Evolutionary conservation across 23 tunicate species (phyloP), one percentile per base, ranked within the genome.

Genomic region (Corella eumyota): DNA sequence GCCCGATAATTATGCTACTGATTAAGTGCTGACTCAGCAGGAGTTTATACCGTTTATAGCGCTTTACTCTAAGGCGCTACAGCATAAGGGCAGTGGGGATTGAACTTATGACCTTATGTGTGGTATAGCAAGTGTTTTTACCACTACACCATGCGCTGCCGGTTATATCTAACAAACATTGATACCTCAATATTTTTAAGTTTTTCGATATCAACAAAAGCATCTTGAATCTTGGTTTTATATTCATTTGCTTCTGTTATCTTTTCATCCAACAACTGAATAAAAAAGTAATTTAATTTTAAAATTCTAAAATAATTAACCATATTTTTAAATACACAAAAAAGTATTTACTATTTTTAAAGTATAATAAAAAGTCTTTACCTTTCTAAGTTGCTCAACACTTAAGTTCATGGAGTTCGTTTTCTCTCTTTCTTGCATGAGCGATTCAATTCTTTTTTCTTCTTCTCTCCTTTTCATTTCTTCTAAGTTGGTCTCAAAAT

Each of bases 151-250:
- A n/a, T n/a, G n/a, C n/a, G n/a, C n/a, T n/a, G n/a, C n/a, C n/a
- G n/a, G n/a, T n/a, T n/a, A n/a, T n/a, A n/a, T n/a, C n/a, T n/a
- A n/a, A n/a, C n/a, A n/a, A n/a, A n/a, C n/a, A n/a, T n/a, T n/a
- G n/a, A n/a, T n/a, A 74, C 80, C 69, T 74, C 92, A 60, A 30
- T 66, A 25, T 60, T 50, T 46, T 75, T 70, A 69, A 64, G 81
- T 25, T 60, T 31, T 26, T 84, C 77, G 25, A 76, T 61, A 21
- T 55, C 48, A 7, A 50, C 56, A 7, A 50, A 40, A 15, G 70
- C 40, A 4, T 37, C 48, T 37, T 75, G 67, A 24, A 84, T 36
- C 31, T 55, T 44, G 2, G 32, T 17, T 45, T 69, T 64, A 49
- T 67, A 58, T 45, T 60, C 68, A 17, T 61, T 71, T 29, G 46